Base-by-base conservation (phyloP, 2,113 vertebrate species). In the Leucoraja erinaceus region DNA sequence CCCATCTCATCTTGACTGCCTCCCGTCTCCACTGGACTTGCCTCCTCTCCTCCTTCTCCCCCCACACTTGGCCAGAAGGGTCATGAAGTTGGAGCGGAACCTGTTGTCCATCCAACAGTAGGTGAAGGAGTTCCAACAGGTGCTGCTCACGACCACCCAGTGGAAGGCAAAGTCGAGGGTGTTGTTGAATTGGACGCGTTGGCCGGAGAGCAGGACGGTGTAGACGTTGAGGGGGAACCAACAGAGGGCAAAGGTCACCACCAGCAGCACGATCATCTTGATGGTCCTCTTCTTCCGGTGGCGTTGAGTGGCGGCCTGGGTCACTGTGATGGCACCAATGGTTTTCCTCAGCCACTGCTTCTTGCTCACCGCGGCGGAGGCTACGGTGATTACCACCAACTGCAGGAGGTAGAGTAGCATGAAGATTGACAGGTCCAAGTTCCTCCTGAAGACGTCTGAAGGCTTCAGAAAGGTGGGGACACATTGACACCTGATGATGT, bases 331-430 rank as follows among this genome's bases (percentile, higher is more conserved):
- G 3, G 95, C 95, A 0, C 95, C 95, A 0, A 96, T 93, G 81
- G 95, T 93, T 0, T 94, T 95, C 93, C 94, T 84, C 74, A 95
- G 94, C 95, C 95, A 96, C 93, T 96, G 94, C 94, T 93, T 95
- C 94, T 96, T 95, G 94, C 95, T 95, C 93, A 96, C 93, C 0
- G 74, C 93, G 0, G 74, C 2, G 91, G 95, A 96, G 77, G 94
- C 94, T 75, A 94, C 0, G 0, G 94, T 94, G 93, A 96, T 95
- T 93, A 95, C 93, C 0, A 95, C 83, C 70, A 96, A 93, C 9
- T 95, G 95, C 93, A 96, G 93, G 5, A 95, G 94, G 22, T 95
- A 96, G 22, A 96, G 95, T 9, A 96, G 95, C 2, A 95, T 72
- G 22, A 96, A 96, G 4, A 95, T 95, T 10, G 94, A 94, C 84